Base-by-base conservation (phyloP, 2,113 vertebrate genomes). In the Mobula hypostoma region DNA sequence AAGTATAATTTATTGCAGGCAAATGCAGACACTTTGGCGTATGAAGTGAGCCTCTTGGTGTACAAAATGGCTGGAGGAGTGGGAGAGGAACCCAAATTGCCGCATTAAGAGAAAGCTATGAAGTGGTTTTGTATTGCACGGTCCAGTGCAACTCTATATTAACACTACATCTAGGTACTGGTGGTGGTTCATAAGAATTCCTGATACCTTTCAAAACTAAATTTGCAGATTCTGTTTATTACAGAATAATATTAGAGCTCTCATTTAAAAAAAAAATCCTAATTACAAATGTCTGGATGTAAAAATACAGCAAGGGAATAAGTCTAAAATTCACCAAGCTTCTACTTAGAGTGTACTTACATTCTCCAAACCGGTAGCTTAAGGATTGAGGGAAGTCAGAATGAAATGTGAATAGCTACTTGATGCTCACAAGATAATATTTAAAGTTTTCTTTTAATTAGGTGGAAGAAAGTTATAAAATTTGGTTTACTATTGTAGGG, bases 41-140 rank as follows among this genome's bases (percentile, higher is more conserved):
- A 97, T 82, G 98, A 98, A 96, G 98, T 99, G 76, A 98, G 98
- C 95, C 95, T 98, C 94, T 97, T 97, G 21, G 99, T 99, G 19
- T 97, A 98, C 95, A 96, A 96, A 32, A 96, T 98, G 0, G 98
- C 98, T 68, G 98, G 98, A 63, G 99, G 98, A 94, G 96, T 96
- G 19, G 98, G 98, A 95, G 97, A 97, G 58, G 96, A 97, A 94
- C 98, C 99, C 14, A 97, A 97, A 94, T 96, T 96, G 7, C 82
- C 96, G 80, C 94, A 95, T 32, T 97, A 96, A 87, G 94, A 29
- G 66, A 94, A 32, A 56, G 5, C 48, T 40, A 21, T 56, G 40
- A 72, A 56, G 40, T 74, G 70, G 9, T 40, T 3, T 56, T 48
- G 48, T 48, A 48, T 5, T 76, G 36, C 36, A 36, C 36, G 36